Conservation (phyloP, 2,888 invertebrate species). For the Agonum fuliginosum region DNA sequence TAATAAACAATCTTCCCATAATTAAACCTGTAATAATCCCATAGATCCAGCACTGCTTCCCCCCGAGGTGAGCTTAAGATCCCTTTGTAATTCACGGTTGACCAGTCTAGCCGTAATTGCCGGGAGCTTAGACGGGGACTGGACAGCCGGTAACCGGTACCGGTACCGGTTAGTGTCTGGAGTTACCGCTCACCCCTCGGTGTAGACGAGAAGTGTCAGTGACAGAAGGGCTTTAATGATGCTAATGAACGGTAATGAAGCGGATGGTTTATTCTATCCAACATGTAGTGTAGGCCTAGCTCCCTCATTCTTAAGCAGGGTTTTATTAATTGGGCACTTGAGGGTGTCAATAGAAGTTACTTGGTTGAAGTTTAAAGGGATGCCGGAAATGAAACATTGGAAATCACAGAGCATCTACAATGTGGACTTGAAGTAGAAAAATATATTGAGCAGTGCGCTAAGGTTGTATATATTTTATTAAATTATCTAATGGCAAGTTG, state of each 20-base stretch:
- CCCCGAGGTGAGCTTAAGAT: not conserved
- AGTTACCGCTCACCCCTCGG: not conserved
- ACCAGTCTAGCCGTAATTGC: conserved; percentile 3
- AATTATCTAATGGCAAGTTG: too few species aligned
- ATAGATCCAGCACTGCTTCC: not conserved
- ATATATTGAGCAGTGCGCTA: too few species aligned
- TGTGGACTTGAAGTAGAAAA: too few species aligned
- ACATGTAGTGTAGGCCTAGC: not conserved
- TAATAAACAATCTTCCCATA: too few species aligned
- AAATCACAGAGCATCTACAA: too few species aligned
- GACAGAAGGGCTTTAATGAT: conserved; percentile 26
- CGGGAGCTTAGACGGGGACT: conserved; percentile 1
- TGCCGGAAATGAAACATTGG: not conserved
- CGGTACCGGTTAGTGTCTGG: too few species aligned
- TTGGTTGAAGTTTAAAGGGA: too few species aligned
- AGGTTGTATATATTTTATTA: too few species aligned
- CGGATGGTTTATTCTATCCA: not conserved
- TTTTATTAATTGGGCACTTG: not conserved
- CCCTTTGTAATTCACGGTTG: not conserved
- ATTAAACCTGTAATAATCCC: too few species aligned
- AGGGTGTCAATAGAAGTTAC: not conserved
- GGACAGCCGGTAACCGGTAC: not conserved
- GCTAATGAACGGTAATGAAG: conserved; percentile 27
- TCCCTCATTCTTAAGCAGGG: not conserved
- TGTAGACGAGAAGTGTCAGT: conserved; percentile 25